Base-by-base conservation (phyloP, 2,888 invertebrate genomes). In the Melipona bicolor region DNA sequence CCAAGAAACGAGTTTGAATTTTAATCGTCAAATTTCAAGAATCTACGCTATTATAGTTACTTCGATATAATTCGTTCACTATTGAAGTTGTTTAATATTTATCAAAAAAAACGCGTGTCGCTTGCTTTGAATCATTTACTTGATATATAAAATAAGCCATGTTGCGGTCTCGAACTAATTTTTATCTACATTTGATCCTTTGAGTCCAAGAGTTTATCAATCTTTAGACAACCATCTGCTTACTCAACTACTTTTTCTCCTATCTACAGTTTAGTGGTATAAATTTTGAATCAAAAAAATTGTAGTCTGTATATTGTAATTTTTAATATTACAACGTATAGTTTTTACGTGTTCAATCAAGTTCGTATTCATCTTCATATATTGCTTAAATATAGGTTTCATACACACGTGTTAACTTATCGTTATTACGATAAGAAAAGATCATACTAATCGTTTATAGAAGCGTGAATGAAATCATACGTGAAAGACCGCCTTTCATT, bases 191-290 rank as follows among this genome's bases (percentile, higher is more conserved):
- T 70, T 83, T 75, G 79, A 61, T 87, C 78, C 83, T 82, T 84
- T 62, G 52, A 82, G 87, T 81, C 88, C 85, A 89, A 88, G 77
- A 89, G 90, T 90, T 89, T 89, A 89, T 90, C 90, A 75, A 65
- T 62, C 67, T 52, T 52, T 59, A 56, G 68, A 68, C 84, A 80
- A 81, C 62, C 72, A 69, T 67, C 73, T 62, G 77, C 72, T 90
- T 84, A 69, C 76, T 80, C 75, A 84, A 85, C 72, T 79, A 89
- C 68, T 87, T 83, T 70, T 36, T 61, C 43, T 43, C 52, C 56
- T 59, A n/a, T 59, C 13, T 59, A 15, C n/a, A 15, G 43, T 43
- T 9, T n/a, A 59, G n/a, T 43, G 56, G 15, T 59, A 5, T n/a
- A 59, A 68, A 69, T 6, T 15, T 17, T 32, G 59, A 43, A 49